These are phyloP conservation scores for Pangasius djambal DNA, from an alignment of 2,797 vertebrate genomes.

Conservation along the genomic window DNA sequence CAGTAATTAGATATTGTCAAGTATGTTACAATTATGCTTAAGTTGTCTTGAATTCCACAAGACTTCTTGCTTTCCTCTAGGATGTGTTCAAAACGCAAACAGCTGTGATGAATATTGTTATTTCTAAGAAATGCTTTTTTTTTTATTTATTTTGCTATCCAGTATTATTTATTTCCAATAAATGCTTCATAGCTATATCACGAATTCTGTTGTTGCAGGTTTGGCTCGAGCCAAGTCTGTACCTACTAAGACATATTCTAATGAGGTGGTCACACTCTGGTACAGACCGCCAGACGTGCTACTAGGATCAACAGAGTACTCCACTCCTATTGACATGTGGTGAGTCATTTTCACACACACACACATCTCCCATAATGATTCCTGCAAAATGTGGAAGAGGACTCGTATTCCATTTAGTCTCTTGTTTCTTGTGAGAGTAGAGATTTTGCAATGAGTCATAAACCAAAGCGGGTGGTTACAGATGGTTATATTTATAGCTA, in stretches of 20 bases:
- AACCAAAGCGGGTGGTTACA: conserved; percentile 17
- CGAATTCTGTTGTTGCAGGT: conserved; percentile 63
- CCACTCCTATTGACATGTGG: conserved; percentile 84
- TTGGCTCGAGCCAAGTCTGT: conserved; percentile 77
- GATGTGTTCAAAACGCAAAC: not conserved
- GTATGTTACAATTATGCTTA: not conserved
- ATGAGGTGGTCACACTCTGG: conserved; percentile 70
- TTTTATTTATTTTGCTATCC: too few relatives aligned
- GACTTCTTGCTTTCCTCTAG: not conserved
- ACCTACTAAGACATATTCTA: conserved; percentile 52
- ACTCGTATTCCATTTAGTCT: not conserved
- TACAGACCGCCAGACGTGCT: conserved; percentile 83
- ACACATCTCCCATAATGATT: not conserved
- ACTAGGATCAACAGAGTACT: conserved; percentile 81
- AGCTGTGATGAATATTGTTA: not conserved
- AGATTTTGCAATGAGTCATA: not conserved
- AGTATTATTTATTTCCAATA: not conserved
- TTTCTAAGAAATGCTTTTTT: not conserved
- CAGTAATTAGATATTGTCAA: not conserved
- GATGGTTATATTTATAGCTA: conserved; percentile 18
- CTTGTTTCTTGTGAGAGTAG: not conserved
- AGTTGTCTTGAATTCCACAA: not conserved
- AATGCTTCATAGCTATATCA: not conserved
- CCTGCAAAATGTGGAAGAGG: not conserved
- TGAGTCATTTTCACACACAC: conserved; percentile 56